Conservation (phyloP, 2,888 invertebrate genomes). For the Onchidella celtica region DNA sequence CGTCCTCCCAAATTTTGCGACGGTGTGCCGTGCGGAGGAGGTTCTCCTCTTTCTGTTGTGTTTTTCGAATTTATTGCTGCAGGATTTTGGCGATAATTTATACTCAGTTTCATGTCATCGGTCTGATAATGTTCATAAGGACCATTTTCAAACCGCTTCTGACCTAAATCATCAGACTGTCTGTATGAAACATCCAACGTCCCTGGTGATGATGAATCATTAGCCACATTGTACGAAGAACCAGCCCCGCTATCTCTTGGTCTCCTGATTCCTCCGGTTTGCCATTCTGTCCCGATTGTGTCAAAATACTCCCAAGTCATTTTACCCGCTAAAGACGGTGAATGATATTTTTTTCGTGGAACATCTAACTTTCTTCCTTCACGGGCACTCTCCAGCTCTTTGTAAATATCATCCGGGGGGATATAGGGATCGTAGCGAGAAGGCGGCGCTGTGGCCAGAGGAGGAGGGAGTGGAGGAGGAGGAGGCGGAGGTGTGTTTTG, state of each 20-base stretch:
- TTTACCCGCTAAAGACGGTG: slow-evolving; percentile 61
- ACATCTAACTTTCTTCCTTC: slow-evolving; percentile 57
- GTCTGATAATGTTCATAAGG: slow-evolving; percentile 32
- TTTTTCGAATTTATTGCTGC: too few species aligned
- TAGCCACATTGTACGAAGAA: background rate
- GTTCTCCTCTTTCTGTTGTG: too few species aligned
- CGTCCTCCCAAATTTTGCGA: too few species aligned
- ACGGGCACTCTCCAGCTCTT: slow-evolving; percentile 59
- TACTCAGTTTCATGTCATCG: slow-evolving; percentile 47
- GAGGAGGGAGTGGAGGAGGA: slow-evolving; percentile 1
- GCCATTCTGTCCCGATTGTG: slow-evolving; percentile 68
- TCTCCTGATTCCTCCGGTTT: slow-evolving; percentile 39
- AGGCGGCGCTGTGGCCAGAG: background rate
- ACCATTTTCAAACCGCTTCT: background rate
- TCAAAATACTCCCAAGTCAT: slow-evolving; percentile 70
- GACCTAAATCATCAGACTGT: too few species aligned
- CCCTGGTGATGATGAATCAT: background rate
- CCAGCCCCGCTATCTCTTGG: background rate
- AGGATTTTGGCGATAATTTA: too few species aligned
- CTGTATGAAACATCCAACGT: too few species aligned
- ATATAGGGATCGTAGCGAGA: slow-evolving; percentile 60
- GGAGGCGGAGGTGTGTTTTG: background rate
- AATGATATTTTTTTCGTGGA: slow-evolving; percentile 52
- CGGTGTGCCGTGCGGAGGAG: too few species aligned
- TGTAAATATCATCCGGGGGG: slow-evolving; percentile 66